Percentiles rank a stretch among this genome's conserved stretches.
Conservation (phyloP, 1,140 invertebrate species). For the Ceratoteleas bidentatus region DNA sequence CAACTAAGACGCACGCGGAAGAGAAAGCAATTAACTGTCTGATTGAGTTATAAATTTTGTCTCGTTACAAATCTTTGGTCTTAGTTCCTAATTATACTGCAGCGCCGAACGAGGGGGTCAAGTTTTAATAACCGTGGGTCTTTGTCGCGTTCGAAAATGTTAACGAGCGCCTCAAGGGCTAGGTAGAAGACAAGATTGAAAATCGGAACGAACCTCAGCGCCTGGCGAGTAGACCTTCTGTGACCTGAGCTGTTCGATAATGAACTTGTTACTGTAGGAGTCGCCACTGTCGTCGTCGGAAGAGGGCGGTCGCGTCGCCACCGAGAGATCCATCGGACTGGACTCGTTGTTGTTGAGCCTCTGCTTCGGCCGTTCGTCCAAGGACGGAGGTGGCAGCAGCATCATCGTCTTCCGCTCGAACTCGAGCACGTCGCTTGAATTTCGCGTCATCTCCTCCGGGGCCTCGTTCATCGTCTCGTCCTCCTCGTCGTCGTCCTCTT, state of each 20-base stretch:
- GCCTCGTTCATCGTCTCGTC: conserved; percentile 70
- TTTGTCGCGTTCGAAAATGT: conserved; percentile 10
- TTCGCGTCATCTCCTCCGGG: conserved; percentile 65
- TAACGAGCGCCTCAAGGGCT: conserved; percentile 10
- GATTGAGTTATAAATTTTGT: conserved; percentile 31
- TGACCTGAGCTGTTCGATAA: conserved; percentile 77
- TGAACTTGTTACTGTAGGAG: conserved; percentile 78
- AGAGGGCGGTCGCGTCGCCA: conserved; percentile 77
- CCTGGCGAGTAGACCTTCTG: conserved; percentile 78
- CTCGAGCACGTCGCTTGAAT: conserved; percentile 73
- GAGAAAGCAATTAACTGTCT: conserved; percentile 43
- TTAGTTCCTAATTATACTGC: conserved; percentile 34
- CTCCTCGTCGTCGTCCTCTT: conserved; percentile 73
- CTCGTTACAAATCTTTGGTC: conserved; percentile 33
- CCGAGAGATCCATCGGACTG: conserved; percentile 79
- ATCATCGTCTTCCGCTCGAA: conserved; percentile 77
- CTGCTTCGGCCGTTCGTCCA: conserved; percentile 75
- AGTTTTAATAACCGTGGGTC: conserved; percentile 25
- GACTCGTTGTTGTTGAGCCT: conserved; percentile 79
- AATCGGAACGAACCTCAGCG: conserved; percentile 71
- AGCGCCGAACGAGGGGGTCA: neutral
- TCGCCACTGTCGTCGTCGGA: conserved; percentile 78
- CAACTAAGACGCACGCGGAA: conserved; percentile 25
- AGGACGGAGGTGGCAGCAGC: conserved; percentile 43
- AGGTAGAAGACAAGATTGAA: conserved; percentile 9